Evolutionary conservation across 2,113 vertebrate genomes (phyloP), one percentile per base, ranked within the genome.

Genomic region (Origma solitaria): DNA sequence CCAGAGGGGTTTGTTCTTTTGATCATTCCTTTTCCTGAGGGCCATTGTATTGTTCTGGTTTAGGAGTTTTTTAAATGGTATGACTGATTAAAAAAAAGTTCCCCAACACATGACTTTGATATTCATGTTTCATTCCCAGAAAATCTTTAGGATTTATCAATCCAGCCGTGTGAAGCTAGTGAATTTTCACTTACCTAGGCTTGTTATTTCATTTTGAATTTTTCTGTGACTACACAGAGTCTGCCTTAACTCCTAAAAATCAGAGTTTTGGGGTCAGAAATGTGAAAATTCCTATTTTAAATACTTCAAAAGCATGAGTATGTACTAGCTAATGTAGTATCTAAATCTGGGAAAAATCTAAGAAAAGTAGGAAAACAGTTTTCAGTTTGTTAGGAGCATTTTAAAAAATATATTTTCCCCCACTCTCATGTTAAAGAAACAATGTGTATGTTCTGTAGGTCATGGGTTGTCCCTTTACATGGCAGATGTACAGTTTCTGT

Each of bases 51-150:
- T 96, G 68, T 95, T 96, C 90, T 96, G 71, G 85, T 93, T 95
- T 96, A 86, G 72, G 58, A 94, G 79, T 35, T 70, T 95, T 94
- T 88, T 10, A 81, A 94, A 96, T 30, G 13, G 72, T 95, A 94
- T 83, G 77, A 90, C 85, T 92, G 95, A 97, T 97, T 95, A 88
- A 92, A 95, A 95, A 96, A 94, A 92, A 92, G 68, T 94, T 97
- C 71, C 37, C 79, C 56, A 78, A 56, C 93, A 96, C 64, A 94
- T 95, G 90, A 94, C 90, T 97, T 97, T 94, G 90, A 94, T 96
- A 96, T 93, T 96, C 76, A 35, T 37, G 56, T 91, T 95, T 91
- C 47, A 60, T 85, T 95, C 64, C 51, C 58, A 88, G 71, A 51
- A 96, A 96, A 92, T 85, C 87, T 96, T 93, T 40, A 56, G 79